Base-by-base conservation (phyloP, 2,797 vertebrate species). In the Sebastes minor region DNA sequence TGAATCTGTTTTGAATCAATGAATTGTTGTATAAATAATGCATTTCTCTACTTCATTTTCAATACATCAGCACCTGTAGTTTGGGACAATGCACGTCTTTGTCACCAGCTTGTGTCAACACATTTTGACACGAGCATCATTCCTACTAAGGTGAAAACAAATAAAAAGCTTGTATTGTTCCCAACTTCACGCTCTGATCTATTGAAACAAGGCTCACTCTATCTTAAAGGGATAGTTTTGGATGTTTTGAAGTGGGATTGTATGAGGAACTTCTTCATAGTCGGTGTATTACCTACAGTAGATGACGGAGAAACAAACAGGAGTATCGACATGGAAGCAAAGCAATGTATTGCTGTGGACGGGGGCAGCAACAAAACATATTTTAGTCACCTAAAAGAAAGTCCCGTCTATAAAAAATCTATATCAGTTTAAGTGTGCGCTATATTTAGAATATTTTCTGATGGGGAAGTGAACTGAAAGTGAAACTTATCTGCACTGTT, bases 41-140 rank as follows among this genome's bases (percentile, higher is more conserved):
- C 27, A 30, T 73, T 56, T 67, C 22, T 72, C 12, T 63, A 4
- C 32, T 49, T 71, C 14, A 30, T 73, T 66, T 71, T 77, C 62
- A 85, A 72, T 61, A 56, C 53, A 79, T 82, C 74, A 82, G 69
- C 76, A 49, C 60, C 68, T 82, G 74, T 32, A 71, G 63, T 83
- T 88, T 73, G 69, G 60, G 12, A 80, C 76, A 66, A 78, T 76
- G 55, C 82, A 75, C 22, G 1, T 72, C 16, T 62, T 65, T 65
- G 20, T 68, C 28, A 27, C 4, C 25, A 64, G 71, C 71, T 59
- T 20, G 38, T 64, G 52, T 71, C 35, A 33, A 56, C 9, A 5
- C 35, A 35, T 28, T 61, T 64, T 71, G 69, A 76, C 70, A 59
- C 23, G 11, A 33, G 53, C 72, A 35, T 35, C 14, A 30, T 73